Evolutionary conservation across 2,113 vertebrate genomes (phyloP), one percentile per base, ranked within the genome.

Genomic region (Lagopus muta): DNA sequence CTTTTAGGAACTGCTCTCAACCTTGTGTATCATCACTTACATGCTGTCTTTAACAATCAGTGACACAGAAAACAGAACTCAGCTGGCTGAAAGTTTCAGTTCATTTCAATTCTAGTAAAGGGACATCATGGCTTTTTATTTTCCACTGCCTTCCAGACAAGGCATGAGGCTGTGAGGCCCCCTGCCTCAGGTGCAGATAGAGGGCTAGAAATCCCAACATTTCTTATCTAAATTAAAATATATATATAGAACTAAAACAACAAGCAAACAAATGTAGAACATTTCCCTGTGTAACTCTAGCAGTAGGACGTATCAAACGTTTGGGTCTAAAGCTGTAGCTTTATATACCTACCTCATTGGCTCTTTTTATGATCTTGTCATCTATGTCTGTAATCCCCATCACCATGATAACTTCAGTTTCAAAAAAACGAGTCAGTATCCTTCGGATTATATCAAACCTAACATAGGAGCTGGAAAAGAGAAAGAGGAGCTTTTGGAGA

Each of bases 311-410:
- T 18, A 82, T 5, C 10, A 24, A 40, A 91, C 60, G 7, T 20
- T 78, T 81, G 50, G n/a, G 10, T 62, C 38, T 73, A 86, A 79
- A 30, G 45, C 42, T 30, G 27, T 61, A 88, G n/a, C 24, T 7
- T 43, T 43, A 75, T 28, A 52, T 3, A 70, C 84, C 78, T 94
- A 99, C 99, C 98, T 99, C 98, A 42, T 43, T 90, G 55, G 98
- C 97, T 94, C 98, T 98, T 64, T 85, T 98, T 94, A 99, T 99
- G 48, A 99, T 99, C 93, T 99, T 99, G 88, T 99, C 99, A 78
- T 99, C 99, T 57, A 99, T 97, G 75, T 99, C 99, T 4, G 99
- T 99, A 89, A 99, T 98, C 18, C 99, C 99, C 99, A 99, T 99
- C 48, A 98, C 99, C 86, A 99, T 99, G 95, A 99, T 70, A 11